Evolutionary conservation across 2,797 vertebrate genomes (phyloP), one percentile per base, ranked within the genome.

Genomic region (Scomberomorus guttatus): DNA sequence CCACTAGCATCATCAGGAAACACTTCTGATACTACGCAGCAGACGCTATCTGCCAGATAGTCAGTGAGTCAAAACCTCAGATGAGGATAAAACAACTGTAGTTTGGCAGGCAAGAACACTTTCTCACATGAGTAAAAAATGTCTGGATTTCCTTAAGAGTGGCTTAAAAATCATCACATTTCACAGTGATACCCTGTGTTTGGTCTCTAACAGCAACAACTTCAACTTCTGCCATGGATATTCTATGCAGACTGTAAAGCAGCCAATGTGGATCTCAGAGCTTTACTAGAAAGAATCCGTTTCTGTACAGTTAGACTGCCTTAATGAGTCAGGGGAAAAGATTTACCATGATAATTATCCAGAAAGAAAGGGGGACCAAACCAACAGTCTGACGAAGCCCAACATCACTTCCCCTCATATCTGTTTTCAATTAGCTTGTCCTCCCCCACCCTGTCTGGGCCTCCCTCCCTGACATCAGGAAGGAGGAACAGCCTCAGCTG

Each of bases 361-460:
- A 29, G 5, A 56, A 27, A 42, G 51, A 67, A 72, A 63, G 32
- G n/a, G 25, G 55, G 54, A 70, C 15, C 2, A 13, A 66, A 69
- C 12, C 22, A 69, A 54, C 54, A 61, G 70, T 83, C 66, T 92
- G 91, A 93, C 77, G 3, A 89, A 91, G 79, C 11, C 64, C 61
- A 82, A 75, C 77, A 91, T 91, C 85, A 90, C 87, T 89, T 92
- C 92, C 87, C 74, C 58, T 72, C 25, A 12, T 6, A 54, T 75
- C 89, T 95, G 93, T 86, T 93, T 92, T 84, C 75, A 90, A 90
- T 95, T 86, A 93, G 29, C 46, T n/a, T 14, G 58, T 60, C 55
- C 56, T 69, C 71, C 87, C 80, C 88, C 92, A 77, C 91, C 93
- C 93, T 85, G 93, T 94, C 89, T 94, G 89, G 72, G 44, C 63